Evolutionary conservation across 2,888 invertebrate species (phyloP).

Genomic region (Heliconius ethilla): DNA sequence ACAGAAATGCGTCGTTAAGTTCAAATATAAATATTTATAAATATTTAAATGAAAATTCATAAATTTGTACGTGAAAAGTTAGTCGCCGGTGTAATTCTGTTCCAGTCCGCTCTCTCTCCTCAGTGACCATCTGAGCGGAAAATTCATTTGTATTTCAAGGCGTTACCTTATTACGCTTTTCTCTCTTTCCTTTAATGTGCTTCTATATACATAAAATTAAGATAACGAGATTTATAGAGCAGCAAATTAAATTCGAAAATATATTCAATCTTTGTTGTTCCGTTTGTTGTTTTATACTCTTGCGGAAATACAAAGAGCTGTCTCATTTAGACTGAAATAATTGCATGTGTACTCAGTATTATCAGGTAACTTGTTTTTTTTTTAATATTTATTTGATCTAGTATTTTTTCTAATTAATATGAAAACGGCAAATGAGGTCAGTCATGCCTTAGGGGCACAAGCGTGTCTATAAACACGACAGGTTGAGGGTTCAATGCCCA

Average conservation of each 20-base stretch:
- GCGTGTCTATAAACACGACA: too few relatives aligned
- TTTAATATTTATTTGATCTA: background rate
- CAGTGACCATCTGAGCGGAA: constrained; percentile 24
- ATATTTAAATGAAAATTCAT: constrained; percentile 20
- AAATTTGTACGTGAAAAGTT: constrained; percentile 24
- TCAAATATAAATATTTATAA: constrained; percentile 11
- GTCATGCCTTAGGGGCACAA: too few relatives aligned
- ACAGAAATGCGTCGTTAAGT: background rate
- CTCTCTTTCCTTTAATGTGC: constrained; percentile 27
- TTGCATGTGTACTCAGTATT: background rate
- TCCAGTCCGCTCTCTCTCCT: background rate
- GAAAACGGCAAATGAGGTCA: too few relatives aligned
- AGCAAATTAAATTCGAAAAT: constrained; percentile 6
- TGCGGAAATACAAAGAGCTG: background rate
- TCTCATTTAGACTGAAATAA: background rate
- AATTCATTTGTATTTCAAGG: constrained; percentile 28
- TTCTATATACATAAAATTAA: constrained; percentile 26
- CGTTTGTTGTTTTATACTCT: background rate
- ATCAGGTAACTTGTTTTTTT: background rate
- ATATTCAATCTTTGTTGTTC: background rate
- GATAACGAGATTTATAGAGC: constrained; percentile 18
- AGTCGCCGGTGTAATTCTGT: constrained; percentile 24
- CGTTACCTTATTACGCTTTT: constrained; percentile 23
- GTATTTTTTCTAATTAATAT: too few relatives aligned
- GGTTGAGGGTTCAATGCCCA: too few relatives aligned